Percentiles rank a stretch among this genome's conserved stretches.
These are phyloP conservation scores for Porites lutea DNA, from an alignment of 64 coral and sea anemone species.

Conservation along the genomic window DNA sequence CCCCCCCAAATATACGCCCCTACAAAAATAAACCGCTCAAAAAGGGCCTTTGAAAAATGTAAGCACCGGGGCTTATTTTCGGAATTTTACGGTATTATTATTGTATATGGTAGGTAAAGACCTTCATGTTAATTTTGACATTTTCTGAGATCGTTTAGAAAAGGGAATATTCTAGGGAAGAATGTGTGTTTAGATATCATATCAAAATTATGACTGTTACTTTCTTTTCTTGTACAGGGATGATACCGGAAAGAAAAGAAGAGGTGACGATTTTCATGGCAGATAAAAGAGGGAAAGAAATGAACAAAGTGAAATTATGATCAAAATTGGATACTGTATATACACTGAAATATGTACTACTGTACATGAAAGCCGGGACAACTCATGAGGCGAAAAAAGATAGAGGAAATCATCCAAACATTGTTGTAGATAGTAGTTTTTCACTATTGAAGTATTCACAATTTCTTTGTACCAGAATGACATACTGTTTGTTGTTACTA, in stretches of 20 bases:
- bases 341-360: not conserved
- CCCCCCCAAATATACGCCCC: too few relatives aligned
- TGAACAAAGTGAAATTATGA: not conserved
- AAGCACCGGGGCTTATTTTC: too few relatives aligned
- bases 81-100: too few relatives aligned
- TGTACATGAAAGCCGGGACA: not conserved
- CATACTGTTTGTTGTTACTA: too few relatives aligned
- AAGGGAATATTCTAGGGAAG: too few relatives aligned
- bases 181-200: too few relatives aligned
- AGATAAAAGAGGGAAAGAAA: not conserved
- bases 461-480: too few relatives aligned
- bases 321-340: not conserved
- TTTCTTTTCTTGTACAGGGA: constrained; percentile 57
- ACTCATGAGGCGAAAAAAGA: not conserved
- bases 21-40: too few relatives aligned
- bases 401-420: not conserved
- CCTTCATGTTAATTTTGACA: not conserved
- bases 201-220: not conserved
- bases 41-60: too few relatives aligned
- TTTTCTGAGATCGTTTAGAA: too few relatives aligned
- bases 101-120: not conserved
- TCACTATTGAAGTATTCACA: too few relatives aligned
- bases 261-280: constrained; percentile 87
- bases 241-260: constrained; percentile 72
- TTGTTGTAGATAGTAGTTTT: not conserved